These are phyloP conservation scores for Lutraria lutraria DNA, from an alignment of 2,888 invertebrate genomes.

Conservation along the genomic window DNA sequence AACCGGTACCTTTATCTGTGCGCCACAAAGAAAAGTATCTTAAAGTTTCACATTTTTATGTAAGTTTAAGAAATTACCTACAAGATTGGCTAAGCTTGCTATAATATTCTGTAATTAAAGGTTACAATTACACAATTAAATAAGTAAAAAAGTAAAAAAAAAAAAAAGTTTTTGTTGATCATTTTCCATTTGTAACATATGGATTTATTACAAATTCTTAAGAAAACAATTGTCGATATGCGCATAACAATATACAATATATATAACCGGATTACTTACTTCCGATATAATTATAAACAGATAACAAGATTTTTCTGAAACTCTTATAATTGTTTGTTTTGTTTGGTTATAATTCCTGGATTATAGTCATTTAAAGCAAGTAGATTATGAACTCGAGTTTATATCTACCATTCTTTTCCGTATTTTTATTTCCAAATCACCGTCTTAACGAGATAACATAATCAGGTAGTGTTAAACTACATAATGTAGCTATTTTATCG, in stretches of 20 bases:
- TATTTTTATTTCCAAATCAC: neutral
- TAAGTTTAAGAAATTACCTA: too few species aligned
- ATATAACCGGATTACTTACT: neutral
- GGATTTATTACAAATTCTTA: neutral
- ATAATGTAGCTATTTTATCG: slow-evolving; percentile 11
- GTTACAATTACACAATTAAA: too few species aligned
- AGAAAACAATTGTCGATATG: neutral
- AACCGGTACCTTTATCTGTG: too few species aligned
- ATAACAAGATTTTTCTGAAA: neutral
- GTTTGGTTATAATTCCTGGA: slow-evolving; percentile 9
- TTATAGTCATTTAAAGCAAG: slow-evolving; percentile 24
- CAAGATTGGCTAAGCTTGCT: too few species aligned
- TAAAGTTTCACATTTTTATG: too few species aligned
- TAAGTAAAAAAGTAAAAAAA: too few species aligned
- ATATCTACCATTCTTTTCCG: neutral
- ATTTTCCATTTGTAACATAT: neutral
- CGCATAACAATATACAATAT: neutral
- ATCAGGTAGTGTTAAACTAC: slow-evolving; percentile 7
- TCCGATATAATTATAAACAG: neutral
- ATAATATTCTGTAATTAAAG: too few species aligned
- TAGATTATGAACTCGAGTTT: neutral
- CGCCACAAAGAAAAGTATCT: too few species aligned
- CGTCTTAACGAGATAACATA: neutral
- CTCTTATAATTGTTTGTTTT: neutral
- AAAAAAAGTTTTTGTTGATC: neutral